phyloP scores from a whole-genome alignment of 1,140 invertebrate species.

The Bilobella aurantiaca region DNA sequence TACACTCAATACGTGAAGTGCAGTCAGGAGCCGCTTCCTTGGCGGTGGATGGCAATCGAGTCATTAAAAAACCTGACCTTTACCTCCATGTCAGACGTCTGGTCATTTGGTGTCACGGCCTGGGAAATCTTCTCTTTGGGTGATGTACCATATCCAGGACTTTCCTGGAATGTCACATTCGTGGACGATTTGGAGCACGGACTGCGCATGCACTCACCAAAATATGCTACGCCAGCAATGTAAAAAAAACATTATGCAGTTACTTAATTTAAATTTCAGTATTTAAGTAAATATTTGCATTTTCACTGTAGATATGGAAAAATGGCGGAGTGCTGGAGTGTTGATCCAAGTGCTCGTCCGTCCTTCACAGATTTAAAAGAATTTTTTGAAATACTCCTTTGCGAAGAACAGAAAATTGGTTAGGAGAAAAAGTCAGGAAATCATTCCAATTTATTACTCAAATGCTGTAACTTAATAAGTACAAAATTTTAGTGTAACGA shows the following conservation, averaged over 20 bases:
- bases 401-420: too few relatives aligned
- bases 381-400: too few relatives aligned
- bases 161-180: slow-evolving; percentile 14
- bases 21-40: slow-evolving; percentile 11
- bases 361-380: neutral
- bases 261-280: neutral
- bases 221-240: neutral
- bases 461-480: too few relatives aligned
- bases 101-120: slow-evolving; percentile 63
- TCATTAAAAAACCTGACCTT: slow-evolving; percentile 51
- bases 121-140: slow-evolving; percentile 4
- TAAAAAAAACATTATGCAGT: neutral
- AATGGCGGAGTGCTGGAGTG: neutral
- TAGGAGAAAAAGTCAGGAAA: too few relatives aligned
- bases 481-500: too few relatives aligned
- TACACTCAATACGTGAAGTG: slow-evolving; percentile 14
- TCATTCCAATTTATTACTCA: too few relatives aligned
- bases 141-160: slow-evolving; percentile 14
- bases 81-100: slow-evolving; percentile 80
- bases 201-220: slow-evolving; percentile 2
- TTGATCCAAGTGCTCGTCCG: neutral
- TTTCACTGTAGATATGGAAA: neutral
- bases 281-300: neutral
- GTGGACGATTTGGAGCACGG: slow-evolving; percentile 6
- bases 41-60: slow-evolving; percentile 9